Evolutionary conservation across 2,113 vertebrate genomes (phyloP), one percentile per base, ranked within the genome.

Genomic region (Xenopus tropicalis): DNA sequence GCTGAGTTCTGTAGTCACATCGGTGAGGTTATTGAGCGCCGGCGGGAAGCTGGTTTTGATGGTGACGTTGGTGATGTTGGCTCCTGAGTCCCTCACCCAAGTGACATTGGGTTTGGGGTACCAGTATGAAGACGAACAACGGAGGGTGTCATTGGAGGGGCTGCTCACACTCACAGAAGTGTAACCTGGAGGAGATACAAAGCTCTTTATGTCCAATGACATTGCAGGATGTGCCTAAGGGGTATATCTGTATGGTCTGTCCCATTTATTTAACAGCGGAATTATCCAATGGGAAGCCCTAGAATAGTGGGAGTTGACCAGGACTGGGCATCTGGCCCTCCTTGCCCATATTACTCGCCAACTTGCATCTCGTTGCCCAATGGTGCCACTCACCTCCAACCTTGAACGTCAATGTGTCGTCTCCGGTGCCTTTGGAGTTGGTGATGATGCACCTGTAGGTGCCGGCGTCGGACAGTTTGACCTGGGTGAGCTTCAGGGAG

Each of bases 341-440:
- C 22, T 14, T 22, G 12, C 14, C 14, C 7, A 4, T 20, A 12
- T 22, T 23, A 12, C 4, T 19, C 23, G 22, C 21, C 11, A 23
- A 61, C 22, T 14, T 23, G 4, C 14, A 16, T 2, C 23, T 17
- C 23, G 11, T 14, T 16, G 5, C 19, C 19, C 11, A 25, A 23
- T 17, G 19, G 23, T 1, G 13, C 29, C 29, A 70, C 86, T 90
- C 70, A 90, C 86, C 88, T 90, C 88, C 88, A 0, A 86, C 90
- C 75, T 81, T 87, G 72, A 87, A 90, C 4, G 0, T 75, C 20
- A 90, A 81, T 68, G 77, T 69, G 0, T 84, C 86, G 0, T 20
- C 77, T 9, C 86, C 86, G 0, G 79, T 88, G 64, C 87, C 88
- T 63, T 82, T 86, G 20, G 86, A 83, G 0, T 84, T 90, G 78